These are phyloP conservation scores for Tretioscincus oriximinensis DNA, from an alignment of 2,113 vertebrate genomes.

Conservation along the genomic window DNA sequence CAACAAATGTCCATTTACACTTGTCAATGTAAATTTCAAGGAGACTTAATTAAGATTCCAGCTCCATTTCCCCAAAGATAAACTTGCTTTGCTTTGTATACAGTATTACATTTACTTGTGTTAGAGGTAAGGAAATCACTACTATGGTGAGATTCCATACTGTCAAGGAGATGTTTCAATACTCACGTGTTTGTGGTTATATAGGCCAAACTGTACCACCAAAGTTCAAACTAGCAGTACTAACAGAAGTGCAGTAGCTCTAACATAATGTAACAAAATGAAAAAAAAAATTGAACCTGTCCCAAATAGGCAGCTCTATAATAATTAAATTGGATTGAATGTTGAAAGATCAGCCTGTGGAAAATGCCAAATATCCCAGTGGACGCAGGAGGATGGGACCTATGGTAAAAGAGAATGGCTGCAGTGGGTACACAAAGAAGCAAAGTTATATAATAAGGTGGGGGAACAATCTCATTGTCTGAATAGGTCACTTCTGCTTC, in stretches of 20 bases:
- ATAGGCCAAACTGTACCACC: neutral
- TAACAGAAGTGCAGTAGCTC: neutral
- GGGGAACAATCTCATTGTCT: neutral
- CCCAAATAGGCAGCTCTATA: neutral
- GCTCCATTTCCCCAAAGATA: neutral
- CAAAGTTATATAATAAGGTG: neutral
- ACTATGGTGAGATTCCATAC: neutral
- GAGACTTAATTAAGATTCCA: neutral
- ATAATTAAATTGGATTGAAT: neutral
- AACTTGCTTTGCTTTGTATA: neutral
- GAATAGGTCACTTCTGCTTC: neutral
- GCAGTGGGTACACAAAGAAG: neutral
- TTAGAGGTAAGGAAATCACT: neutral
- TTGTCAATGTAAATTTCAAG: neutral
- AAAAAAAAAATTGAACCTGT: neutral
- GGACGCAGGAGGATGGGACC: neutral
- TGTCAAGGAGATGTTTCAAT: neutral
- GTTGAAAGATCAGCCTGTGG: neutral
- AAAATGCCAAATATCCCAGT: no score
- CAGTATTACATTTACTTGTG: neutral
- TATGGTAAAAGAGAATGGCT: neutral
- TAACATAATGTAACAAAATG: neutral
- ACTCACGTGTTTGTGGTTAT: neutral
- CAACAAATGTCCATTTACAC: constrained; percentile 4
- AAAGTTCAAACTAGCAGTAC: neutral